A percentile compares a stretch with the other conserved stretches of the same genome.
Evolutionary conservation across 2,888 invertebrate species (phyloP).

Genomic region (Cheilosia soror): DNA sequence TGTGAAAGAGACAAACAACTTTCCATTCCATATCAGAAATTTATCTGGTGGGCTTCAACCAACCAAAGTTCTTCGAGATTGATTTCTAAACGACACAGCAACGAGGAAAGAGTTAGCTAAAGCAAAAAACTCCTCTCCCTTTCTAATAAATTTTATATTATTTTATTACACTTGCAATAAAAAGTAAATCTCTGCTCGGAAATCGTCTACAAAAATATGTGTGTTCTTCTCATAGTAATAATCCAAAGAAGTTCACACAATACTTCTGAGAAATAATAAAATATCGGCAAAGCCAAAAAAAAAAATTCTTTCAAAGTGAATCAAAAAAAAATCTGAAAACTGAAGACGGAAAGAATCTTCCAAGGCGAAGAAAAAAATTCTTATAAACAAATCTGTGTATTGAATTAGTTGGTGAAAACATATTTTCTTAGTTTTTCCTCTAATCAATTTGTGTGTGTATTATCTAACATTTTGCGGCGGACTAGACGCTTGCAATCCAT

Average conservation of each 20-base stretch:
- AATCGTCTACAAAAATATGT: constrained; percentile 24
- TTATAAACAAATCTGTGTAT: constrained; percentile 37
- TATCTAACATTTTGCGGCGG: constrained; percentile 56
- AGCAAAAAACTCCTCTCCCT: constrained; percentile 50
- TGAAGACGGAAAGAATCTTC: background rate
- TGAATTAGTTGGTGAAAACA: constrained; percentile 10
- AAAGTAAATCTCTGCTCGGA: constrained; percentile 54
- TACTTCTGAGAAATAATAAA: background rate
- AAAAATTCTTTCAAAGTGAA: constrained; percentile 27
- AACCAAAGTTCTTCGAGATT: constrained; percentile 59
- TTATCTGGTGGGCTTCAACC: constrained; percentile 39
- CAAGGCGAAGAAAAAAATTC: constrained; percentile 4
- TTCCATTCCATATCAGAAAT: background rate
- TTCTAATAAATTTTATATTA: constrained; percentile 63
- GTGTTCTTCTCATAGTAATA: constrained; percentile 8
- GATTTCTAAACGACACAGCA: constrained; percentile 57
- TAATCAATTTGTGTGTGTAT: constrained; percentile 39
- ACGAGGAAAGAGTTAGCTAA: constrained; percentile 35
- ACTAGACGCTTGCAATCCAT: constrained; percentile 19
- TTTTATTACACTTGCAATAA: constrained; percentile 70
- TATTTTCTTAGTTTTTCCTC: constrained; percentile 8
- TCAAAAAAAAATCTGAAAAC: background rate
- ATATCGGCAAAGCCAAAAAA: constrained; percentile 19
- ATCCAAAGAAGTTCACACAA: background rate
- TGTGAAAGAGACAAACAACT: constrained; percentile 22